These are phyloP conservation scores for Psittacus erithacus DNA, from an alignment of 2,113 vertebrate species.

Conservation along the genomic window DNA sequence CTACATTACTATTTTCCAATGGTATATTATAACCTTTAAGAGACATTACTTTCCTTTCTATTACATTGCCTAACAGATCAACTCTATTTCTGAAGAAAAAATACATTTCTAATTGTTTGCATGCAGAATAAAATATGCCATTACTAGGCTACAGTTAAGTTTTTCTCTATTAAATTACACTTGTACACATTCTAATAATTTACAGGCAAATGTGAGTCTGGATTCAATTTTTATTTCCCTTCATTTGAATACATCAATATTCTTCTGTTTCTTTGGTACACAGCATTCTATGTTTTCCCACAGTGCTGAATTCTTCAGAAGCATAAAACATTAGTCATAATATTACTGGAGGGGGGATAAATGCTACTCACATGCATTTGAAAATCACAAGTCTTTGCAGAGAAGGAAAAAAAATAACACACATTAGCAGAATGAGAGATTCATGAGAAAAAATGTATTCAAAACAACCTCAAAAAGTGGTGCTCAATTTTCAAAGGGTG, in stretches of 20 bases:
- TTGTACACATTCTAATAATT: conserved; percentile 60
- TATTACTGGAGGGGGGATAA: neutral
- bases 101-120: neutral
- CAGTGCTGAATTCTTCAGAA: neutral
- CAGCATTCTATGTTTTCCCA: neutral
- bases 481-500: neutral
- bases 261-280: neutral
- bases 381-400: conserved; percentile 3
- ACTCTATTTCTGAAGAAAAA: neutral
- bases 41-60: neutral
- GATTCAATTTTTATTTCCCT: neutral
- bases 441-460: neutral
- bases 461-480: neutral
- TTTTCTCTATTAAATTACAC: conserved; percentile 54
- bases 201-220: conserved; percentile 17
- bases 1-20: neutral
- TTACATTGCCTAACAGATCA: neutral
- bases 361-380: neutral
- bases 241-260: conserved; percentile 8
- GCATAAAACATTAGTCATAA: neutral
- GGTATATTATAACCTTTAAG: neutral
- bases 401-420: neutral
- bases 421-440: neutral
- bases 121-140: conserved; percentile 1
- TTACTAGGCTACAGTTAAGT: conserved; percentile 46